Conservation (phyloP, 2,113 vertebrate genomes). For the Chaetops frenatus region DNA sequence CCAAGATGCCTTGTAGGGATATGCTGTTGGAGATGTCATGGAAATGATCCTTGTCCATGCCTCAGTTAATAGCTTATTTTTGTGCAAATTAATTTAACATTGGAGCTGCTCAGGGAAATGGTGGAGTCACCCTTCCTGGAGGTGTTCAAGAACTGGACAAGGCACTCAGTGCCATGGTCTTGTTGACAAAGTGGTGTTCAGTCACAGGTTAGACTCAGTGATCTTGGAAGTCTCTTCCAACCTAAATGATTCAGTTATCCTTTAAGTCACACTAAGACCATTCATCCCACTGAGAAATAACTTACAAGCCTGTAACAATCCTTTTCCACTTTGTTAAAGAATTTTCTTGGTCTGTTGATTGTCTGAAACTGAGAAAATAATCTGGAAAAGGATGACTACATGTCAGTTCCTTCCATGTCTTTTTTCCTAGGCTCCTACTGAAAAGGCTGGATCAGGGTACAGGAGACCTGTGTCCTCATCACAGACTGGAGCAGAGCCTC, state of each 20-base stretch:
- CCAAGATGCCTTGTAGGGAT: neutral
- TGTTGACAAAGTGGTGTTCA: neutral
- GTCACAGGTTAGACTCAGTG: fast-evolving
- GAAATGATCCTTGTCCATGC: neutral
- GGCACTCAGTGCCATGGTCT: too few species aligned
- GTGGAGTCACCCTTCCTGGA: neutral
- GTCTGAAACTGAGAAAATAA: neutral
- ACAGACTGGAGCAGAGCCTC: neutral
- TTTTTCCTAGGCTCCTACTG: neutral
- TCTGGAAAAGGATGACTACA: neutral
- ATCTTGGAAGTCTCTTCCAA: neutral
- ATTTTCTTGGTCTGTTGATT: neutral
- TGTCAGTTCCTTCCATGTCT: neutral
- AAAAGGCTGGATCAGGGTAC: fast-evolving
- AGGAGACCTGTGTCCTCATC: fast-evolving
- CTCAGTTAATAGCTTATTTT: neutral
- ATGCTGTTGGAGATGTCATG: neutral
- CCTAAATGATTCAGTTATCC: neutral
- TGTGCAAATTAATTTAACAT: neutral
- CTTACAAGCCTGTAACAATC: neutral
- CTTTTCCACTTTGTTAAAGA: neutral
- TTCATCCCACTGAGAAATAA: neutral
- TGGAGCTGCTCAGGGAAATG: neutral
- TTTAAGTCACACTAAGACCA: neutral
- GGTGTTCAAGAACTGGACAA: neutral